Conservation (phyloP, 2,113 vertebrate species). For the Chlamydotis undulata region DNA sequence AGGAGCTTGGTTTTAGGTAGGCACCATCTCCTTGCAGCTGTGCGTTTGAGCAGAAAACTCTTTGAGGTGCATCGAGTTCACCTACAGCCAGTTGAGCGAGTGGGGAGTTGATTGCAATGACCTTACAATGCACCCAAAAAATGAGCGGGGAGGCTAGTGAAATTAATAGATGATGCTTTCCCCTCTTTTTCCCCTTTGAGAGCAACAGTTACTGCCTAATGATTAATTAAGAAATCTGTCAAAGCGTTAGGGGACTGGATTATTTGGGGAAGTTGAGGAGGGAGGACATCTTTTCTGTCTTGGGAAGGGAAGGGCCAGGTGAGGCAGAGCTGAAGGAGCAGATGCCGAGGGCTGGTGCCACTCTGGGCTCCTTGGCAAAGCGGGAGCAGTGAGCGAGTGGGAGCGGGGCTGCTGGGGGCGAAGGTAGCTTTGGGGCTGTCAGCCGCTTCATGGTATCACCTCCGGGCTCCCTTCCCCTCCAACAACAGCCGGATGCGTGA, state of each 20-base stretch:
- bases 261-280: not conserved
- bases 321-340: not conserved
- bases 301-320: not conserved
- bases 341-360: not conserved
- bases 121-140: not conserved
- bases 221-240: not conserved
- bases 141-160: not conserved
- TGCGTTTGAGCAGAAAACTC: not conserved
- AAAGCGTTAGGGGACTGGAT: not conserved
- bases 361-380: not conserved
- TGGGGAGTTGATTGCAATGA: not conserved
- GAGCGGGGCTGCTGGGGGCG: not conserved
- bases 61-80: not conserved
- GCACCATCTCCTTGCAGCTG: not conserved
- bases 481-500: not conserved
- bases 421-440: not conserved
- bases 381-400: not conserved
- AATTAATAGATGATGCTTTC: not conserved
- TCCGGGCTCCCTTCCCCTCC: not conserved
- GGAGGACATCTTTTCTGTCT: not conserved
- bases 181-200: not conserved
- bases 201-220: not conserved
- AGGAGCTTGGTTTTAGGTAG: not conserved
- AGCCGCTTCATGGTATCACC: not conserved
- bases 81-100: not conserved